A percentile compares a stretch with the other conserved stretches of the same genome.
These are phyloP conservation scores for Ceryle rudis DNA, from an alignment of 2,797 vertebrate species.

Conservation along the genomic window DNA sequence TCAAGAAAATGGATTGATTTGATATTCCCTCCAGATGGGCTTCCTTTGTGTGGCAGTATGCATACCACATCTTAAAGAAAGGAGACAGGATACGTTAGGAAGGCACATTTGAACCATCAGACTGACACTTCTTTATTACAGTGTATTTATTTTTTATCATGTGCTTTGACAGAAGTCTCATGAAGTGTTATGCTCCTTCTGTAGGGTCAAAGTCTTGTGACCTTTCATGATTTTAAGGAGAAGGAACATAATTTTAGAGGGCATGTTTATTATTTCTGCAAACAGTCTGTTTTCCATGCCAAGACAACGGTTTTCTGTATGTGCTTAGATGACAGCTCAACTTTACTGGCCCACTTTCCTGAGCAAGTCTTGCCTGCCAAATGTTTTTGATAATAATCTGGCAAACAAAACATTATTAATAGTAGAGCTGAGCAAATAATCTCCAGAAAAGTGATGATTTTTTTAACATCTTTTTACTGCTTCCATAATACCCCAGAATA, in stretches of 20 bases:
- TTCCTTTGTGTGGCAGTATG: background rate
- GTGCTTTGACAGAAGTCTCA: conserved; percentile 66
- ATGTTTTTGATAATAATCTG: conserved; percentile 67
- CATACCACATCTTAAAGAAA: background rate
- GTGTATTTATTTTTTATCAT: conserved; percentile 66
- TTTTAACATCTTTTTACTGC: conserved; percentile 1
- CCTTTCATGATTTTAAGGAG: conserved; percentile 28
- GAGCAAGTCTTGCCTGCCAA: conserved; percentile 39
- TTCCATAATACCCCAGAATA: conserved; percentile 2
- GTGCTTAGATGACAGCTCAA: conserved; percentile 56
- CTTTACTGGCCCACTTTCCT: conserved; percentile 45
- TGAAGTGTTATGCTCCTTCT: conserved; percentile 56
- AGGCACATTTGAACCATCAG: conserved; percentile 37
- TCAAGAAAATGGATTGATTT: conserved; percentile 1
- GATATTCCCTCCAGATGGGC: conserved; percentile 12
- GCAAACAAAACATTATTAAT: conserved; percentile 53
- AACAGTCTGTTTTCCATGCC: conserved; percentile 51
- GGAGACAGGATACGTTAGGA: background rate
- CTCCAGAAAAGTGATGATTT: conserved; percentile 30
- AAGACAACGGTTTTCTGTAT: conserved; percentile 12
- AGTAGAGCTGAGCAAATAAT: conserved; percentile 42
- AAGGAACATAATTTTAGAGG: conserved; percentile 43
- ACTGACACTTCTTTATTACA: conserved; percentile 52
- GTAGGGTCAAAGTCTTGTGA: conserved; percentile 51
- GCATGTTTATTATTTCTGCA: conserved; percentile 64